Evolutionary conservation across 2,113 vertebrate species (phyloP).

Genomic region (Alligator sinensis): DNA sequence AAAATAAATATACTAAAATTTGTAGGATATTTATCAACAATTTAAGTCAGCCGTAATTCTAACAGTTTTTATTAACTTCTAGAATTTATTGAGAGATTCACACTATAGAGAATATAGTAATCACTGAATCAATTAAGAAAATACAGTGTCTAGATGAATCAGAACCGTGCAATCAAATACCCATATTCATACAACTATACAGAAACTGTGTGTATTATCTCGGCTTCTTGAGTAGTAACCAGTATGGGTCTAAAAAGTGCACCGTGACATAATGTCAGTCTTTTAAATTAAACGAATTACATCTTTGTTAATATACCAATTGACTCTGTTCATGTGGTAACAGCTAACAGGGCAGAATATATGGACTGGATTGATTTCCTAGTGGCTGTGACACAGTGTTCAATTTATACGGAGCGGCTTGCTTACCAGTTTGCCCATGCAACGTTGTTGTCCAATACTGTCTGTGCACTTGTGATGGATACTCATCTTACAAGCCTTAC

Average conservation of each 20-base stretch:
- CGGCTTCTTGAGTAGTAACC: not conserved
- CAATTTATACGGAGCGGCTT: not conserved
- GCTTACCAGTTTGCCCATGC: conserved; percentile 98
- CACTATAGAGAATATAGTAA: not conserved
- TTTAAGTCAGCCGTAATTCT: not conserved
- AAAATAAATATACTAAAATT: not conserved
- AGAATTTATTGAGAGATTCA: not conserved
- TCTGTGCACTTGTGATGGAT: conserved; percentile 96
- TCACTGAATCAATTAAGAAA: not conserved
- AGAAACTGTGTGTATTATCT: not conserved
- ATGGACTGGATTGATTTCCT: too few species aligned
- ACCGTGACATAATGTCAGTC: not conserved
- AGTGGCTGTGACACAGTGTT: not conserved
- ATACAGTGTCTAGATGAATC: not conserved
- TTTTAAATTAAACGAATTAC: not conserved
- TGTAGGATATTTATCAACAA: not conserved
- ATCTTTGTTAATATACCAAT: not conserved
- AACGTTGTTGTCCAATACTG: conserved; percentile 89
- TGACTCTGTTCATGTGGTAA: not conserved
- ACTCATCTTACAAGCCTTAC: conserved; percentile 99
- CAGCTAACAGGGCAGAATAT: not conserved
- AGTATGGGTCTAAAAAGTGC: too few species aligned
- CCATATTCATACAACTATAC: not conserved
- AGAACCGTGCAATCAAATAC: not conserved
- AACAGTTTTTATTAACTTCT: not conserved